Evolutionary conservation across 2,888 invertebrate species (phyloP), one percentile per base, ranked within the genome.

Genomic region (Diogma glabrata): DNA sequence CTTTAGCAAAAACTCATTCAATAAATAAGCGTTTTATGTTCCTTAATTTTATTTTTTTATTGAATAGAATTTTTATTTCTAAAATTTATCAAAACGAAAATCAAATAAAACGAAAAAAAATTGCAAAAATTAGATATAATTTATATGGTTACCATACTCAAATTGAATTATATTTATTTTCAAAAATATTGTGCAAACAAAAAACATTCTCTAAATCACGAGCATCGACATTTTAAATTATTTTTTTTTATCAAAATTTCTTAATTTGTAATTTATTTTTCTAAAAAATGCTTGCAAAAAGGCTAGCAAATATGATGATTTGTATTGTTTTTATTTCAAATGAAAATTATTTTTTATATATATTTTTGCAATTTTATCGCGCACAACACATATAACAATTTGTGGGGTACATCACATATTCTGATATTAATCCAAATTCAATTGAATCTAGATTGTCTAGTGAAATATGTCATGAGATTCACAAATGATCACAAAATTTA

Each of bases 11-110:
- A n/a, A n/a, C n/a, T n/a, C n/a, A n/a, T n/a, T n/a, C n/a, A n/a
- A n/a, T n/a, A 43, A 43, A 43, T 43, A 43, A 43, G 43, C 43
- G 43, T 43, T n/a, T n/a, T n/a, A 43, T 23, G 43, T 43, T 22
- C 43, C 22, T 43, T 43, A 43, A 23, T 43, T 43, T 43, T 43
- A n/a, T 22, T 36, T 10, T 19, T 40, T 40, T 40, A 4, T 38
- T 38, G 17, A 8, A 19, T 43, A 43, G 20, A 43, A 43, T 43
- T 43, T 43, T 12, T 43, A 43, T 43, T 43, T 22, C 20, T 40
- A 20, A 40, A 40, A 20, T 22, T 43, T 28, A 12, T 43, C 23
- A 23, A 22, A 23, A 20, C 20, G 23, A 43, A 20, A 22, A 43
- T 43, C 20, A 28, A 12, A 28, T 12, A 20, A 43, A 20, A 43